Evolutionary conservation across 2,888 invertebrate species (phyloP), one percentile per base, ranked within the genome.

Genomic region (Spicauda simplicius): DNA sequence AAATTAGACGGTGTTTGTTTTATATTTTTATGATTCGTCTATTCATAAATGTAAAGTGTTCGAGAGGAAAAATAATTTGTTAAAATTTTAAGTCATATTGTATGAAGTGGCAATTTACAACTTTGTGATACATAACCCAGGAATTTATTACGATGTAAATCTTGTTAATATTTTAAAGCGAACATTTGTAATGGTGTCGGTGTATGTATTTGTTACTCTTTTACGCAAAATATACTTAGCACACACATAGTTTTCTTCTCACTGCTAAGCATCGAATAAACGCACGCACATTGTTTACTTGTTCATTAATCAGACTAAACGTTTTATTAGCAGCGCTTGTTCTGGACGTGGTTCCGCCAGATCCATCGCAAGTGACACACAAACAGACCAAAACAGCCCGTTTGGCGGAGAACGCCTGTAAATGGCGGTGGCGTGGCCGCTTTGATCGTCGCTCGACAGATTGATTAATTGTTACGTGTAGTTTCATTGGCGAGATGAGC

Each of bases 291-390:
- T 41, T 41, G 41, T 41, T 41, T 41, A 41, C 41, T 14, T 12
- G 12, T 41, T 41, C 41, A 41, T 41, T 41, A 41, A 41, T 41
- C 41, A 41, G 19, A n/a, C 57, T 82, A 86, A 88, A 82, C 85
- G 88, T 87, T 90, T 90, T 90, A 90, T 89, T 89, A 81, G 80
- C 76, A 74, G 77, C 76, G 74, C 76, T 76, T 20, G 64, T 65
- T 59, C 58, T 53, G 25, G 71, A 74, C 78, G 79, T 79, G 80
- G 88, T 86, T 86, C 84, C 85, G 87, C 81, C 82, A 83, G 78
- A 85, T 87, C 76, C 79, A 82, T 61, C 71, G 70, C 74, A 73
- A 74, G 18, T 64, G 64, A 77, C 76, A 76, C 74, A 77, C 75
- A 74, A 78, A 73, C 69, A 68, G 20, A 72, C 69, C 67, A 73